phyloP scores from a whole-genome alignment of 2,888 invertebrate genomes.

The Eupithecia insigniata region DNA sequence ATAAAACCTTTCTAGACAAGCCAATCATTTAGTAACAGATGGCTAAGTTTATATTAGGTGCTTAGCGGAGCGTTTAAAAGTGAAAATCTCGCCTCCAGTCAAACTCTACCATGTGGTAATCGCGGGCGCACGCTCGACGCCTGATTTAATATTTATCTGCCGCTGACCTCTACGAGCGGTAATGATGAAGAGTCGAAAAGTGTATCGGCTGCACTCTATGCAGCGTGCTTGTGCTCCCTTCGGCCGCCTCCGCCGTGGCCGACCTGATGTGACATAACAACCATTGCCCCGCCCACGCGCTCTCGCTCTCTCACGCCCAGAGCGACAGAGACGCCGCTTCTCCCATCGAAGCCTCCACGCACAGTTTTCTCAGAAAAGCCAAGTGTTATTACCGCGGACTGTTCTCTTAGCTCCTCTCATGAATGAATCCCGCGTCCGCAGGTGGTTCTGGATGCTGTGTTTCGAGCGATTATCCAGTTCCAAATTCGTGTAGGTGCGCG shows the following conservation, averaged over 20 bases:
- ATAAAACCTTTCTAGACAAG: neutral
- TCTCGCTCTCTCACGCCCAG: conserved; percentile 67
- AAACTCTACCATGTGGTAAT: conserved; percentile 8
- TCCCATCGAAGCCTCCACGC: conserved; percentile 78
- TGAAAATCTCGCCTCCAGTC: conserved; percentile 2
- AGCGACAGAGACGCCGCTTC: conserved; percentile 69
- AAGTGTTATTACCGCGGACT: conserved; percentile 82
- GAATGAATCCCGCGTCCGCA: conserved; percentile 74
- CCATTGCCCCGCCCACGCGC: conserved; percentile 75
- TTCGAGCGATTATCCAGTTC: conserved; percentile 73
- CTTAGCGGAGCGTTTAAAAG: conserved; percentile 4
- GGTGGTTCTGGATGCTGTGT: conserved; percentile 73
- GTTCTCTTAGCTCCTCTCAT: conserved; percentile 75
- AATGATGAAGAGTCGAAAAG: conserved; percentile 73
- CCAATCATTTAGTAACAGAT: neutral
- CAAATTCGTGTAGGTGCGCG: conserved; percentile 68
- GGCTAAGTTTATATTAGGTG: neutral
- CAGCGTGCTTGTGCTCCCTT: conserved; percentile 65
- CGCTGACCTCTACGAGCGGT: conserved; percentile 60
- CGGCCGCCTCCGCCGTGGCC: conserved; percentile 64
- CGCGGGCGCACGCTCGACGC: conserved; percentile 35
- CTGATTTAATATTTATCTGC: conserved; percentile 55
- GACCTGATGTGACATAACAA: conserved; percentile 68
- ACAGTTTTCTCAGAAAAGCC: conserved; percentile 78
- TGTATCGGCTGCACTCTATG: conserved; percentile 64